Evolutionary conservation across 2,888 invertebrate species (phyloP), one percentile per base, ranked within the genome.

Genomic region (Drosophila mercatorum): DNA sequence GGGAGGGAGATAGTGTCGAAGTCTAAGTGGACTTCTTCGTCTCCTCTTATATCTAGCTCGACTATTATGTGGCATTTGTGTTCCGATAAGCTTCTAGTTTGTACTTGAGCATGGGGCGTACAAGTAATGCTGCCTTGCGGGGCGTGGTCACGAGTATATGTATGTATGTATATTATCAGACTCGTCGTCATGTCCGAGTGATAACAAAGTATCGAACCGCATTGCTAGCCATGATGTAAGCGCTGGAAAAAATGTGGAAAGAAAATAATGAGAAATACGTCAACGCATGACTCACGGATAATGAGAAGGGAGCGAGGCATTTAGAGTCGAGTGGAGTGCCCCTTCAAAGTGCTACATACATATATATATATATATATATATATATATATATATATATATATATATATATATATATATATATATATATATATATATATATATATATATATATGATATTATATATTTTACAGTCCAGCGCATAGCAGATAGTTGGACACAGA

Each of bases 391-490:
- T 62, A 71, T 62, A 26, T 34, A 57, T 11, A 60, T 40, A 1
- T 61, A 60, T 58, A 57, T 62, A 71, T 62, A 26, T 34, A 86
- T 43, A 52, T 56, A 55, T 55, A 67, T 60, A 75, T 61, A 26
- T 10, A 6, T n/a, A 86, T 43, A 52, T 56, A 55, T 55, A 67
- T 60, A 75, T 61, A 26, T 10, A 6, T n/a, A 60, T 40, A 1
- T 61, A 60, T 58, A 57, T 62, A 71, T 62, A 26, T 34, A 57
- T 11, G 36, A 36, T 12, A 34, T 34, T 17, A 56, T 28, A 51
- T 44, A 44, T 77, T 86, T 88, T 66, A 88, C 81, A 83, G 72
- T 80, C 71, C 72, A 79, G 80, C 60, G 84, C 58, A 40, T 68
- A 71, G 62, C 69, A 56, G 59, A 52, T 47, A 64, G 72, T 53